phyloP scores from a whole-genome alignment of 2,113 vertebrate genomes.

The Rana temporaria region DNA sequence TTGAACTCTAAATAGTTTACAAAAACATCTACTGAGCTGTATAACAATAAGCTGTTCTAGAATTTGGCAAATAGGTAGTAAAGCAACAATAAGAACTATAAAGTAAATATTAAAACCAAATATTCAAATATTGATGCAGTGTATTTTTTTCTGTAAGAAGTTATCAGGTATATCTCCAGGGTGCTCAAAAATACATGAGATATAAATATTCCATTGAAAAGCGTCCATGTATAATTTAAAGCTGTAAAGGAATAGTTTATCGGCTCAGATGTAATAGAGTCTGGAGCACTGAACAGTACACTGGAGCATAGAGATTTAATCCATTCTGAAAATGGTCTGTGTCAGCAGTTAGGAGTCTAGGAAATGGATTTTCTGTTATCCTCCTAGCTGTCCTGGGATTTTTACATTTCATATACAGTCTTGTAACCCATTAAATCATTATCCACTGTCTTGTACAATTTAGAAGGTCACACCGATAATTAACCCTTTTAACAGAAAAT shows the following conservation, averaged over 20 bases:
- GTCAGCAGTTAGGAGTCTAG: conserved; percentile 37
- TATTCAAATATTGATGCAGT: too few relatives aligned
- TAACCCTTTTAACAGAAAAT: too few relatives aligned
- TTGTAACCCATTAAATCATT: conserved; percentile 13
- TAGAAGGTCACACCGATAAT: not conserved
- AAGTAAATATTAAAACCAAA: too few relatives aligned
- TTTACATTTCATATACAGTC: conserved; percentile 23
- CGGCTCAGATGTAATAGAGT: not conserved
- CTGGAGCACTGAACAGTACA: conserved; percentile 5
- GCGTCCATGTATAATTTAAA: conserved; percentile 23
- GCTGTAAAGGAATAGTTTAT: conserved; percentile 5
- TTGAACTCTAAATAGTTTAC: too few relatives aligned
- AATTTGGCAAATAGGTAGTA: too few relatives aligned
- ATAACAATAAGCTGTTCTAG: too few relatives aligned
- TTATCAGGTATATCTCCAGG: not conserved
- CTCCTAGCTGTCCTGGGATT: conserved; percentile 18
- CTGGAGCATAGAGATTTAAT: conserved; percentile 38
- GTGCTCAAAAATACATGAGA: not conserved
- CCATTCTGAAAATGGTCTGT: conserved; percentile 39
- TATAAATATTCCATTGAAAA: conserved; percentile 9
- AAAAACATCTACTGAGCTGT: too few relatives aligned
- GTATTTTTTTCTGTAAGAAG: not conserved
- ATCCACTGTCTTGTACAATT: not conserved
- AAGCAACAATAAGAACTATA: too few relatives aligned
- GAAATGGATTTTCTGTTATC: conserved; percentile 50